phyloP scores from a whole-genome alignment of 2,113 vertebrate genomes.

The Colistium nudipinnis region DNA sequence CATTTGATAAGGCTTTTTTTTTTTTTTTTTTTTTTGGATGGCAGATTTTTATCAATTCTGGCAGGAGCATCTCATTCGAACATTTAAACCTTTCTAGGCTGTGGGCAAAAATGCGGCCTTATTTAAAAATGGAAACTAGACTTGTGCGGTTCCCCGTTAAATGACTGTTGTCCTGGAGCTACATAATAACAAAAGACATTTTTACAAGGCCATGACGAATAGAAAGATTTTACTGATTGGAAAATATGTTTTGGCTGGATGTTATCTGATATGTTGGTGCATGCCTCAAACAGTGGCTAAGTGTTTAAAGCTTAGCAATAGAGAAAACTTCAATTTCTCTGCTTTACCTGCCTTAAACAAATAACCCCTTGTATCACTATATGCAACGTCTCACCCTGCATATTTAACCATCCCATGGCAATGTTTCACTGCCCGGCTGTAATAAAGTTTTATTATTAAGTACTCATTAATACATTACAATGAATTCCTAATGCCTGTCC shows the following conservation, averaged over 20 bases:
- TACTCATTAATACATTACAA: constrained; percentile 8
- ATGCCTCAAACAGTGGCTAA: not conserved
- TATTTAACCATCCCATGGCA: not conserved
- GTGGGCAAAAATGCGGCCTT: not conserved
- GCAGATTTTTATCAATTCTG: not conserved
- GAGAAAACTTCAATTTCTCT: not conserved
- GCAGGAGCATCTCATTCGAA: not conserved
- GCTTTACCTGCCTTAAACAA: not conserved
- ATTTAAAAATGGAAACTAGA: constrained; percentile 1
- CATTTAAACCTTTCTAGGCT: not conserved
- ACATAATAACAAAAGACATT: not conserved
- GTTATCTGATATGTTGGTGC: not conserved
- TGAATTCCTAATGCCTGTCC: constrained; percentile 16
- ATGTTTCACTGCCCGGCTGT: not conserved
- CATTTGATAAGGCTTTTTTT: not conserved
- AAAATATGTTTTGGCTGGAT: not conserved
- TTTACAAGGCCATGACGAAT: not conserved
- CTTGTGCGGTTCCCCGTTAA: not conserved
- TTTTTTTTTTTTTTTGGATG: no score
- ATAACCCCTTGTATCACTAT: not conserved
- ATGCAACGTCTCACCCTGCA: not conserved
- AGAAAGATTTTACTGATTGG: not conserved
- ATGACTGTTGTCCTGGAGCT: not conserved
- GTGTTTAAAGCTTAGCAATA: not conserved
- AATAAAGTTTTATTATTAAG: not conserved